Base-by-base conservation (phyloP, 2,888 invertebrate genomes). In the Sepioteuthis lessoniana region DNA sequence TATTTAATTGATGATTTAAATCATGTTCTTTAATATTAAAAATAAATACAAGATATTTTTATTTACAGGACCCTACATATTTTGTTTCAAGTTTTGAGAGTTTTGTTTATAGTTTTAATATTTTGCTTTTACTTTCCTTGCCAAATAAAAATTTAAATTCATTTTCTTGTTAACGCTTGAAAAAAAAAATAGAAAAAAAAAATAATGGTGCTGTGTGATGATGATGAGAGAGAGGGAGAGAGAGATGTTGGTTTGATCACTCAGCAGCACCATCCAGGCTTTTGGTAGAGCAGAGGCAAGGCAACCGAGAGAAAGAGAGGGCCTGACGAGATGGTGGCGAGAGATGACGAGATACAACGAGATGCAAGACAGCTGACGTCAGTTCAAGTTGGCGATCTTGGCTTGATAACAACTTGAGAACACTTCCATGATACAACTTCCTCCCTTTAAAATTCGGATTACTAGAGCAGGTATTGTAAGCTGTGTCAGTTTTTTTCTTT, bases 341-440 rank as follows among this genome's bases (percentile, higher is more conserved):
- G 76, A 76, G 76, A 76, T 76, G 76, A 76, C 76, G 76, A 76
- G 76, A 76, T 76, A 76, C n/a, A 76, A 76, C 76, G 76, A 76
- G 76, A 76, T 76, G 76, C n/a, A n/a, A 76, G 76, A 76, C 76
- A 76, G 76, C 76, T 76, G 76, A 76, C 76, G 76, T 76, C 76
- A 76, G 76, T 76, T 76, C 76, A 76, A 76, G 76, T 76, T 76
- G 76, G 76, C 76, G 76, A 76, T 76, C 76, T 76, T 76, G 76
- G 76, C 31, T 76, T 76, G 76, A 76, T 76, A 76, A n/a, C 76
- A 76, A 76, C 76, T 76, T 76, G 31, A 76, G 76, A 76, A 76
- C 76, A 76, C 76, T 76, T 76, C 76, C 76, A 76, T 76, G 76
- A n/a, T 76, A 76, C 76, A 76, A 76, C 76, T 76, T 76, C 76